Conservation (phyloP, 2,113 vertebrate genomes). For the Oncorhynchus masou region DNA sequence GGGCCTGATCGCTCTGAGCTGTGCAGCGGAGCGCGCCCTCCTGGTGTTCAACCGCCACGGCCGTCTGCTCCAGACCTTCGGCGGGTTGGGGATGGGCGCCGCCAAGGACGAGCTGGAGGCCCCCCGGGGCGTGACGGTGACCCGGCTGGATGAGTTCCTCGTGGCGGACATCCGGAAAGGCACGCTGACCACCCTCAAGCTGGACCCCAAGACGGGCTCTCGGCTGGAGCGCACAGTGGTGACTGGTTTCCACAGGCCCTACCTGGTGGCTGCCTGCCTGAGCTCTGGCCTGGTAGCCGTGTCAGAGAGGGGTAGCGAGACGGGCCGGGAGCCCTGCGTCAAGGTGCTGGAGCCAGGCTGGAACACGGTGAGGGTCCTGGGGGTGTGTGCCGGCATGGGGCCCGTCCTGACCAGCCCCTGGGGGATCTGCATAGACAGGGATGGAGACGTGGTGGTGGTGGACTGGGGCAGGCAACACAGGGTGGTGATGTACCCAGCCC, state of each 20-base stretch:
- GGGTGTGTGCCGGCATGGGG: constrained; percentile 69
- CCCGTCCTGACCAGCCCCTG: constrained; percentile 73
- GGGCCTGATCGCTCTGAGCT: constrained; percentile 76
- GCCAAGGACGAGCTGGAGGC: constrained; percentile 71
- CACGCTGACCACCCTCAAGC: constrained; percentile 67
- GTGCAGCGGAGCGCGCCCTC: constrained; percentile 68
- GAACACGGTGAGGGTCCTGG: constrained; percentile 73
- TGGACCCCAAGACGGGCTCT: constrained; percentile 66
- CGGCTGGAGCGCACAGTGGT: constrained; percentile 71
- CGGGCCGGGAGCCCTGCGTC: constrained; percentile 69
- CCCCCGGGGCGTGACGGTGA: constrained; percentile 74
- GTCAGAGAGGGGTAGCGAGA: constrained; percentile 74
- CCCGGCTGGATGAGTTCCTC: constrained; percentile 72
- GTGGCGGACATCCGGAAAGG: constrained; percentile 77
- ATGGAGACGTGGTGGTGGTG: constrained; percentile 73
- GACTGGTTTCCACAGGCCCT: constrained; percentile 77
- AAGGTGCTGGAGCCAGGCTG: constrained; percentile 76
- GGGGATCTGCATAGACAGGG: constrained; percentile 76
- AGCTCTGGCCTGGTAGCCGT: constrained; percentile 71
- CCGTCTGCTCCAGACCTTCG: constrained; percentile 73
- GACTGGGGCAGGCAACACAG: constrained; percentile 76
- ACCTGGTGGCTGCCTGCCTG: constrained; percentile 70
- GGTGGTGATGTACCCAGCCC: constrained; percentile 69
- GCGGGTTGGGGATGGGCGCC: constrained; percentile 57
- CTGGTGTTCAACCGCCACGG: constrained; percentile 76